Percentiles rank a stretch among this genome's conserved stretches.
These are phyloP conservation scores for Pelodytes ibericus DNA, from an alignment of 2,797 vertebrate genomes.

Conservation along the genomic window DNA sequence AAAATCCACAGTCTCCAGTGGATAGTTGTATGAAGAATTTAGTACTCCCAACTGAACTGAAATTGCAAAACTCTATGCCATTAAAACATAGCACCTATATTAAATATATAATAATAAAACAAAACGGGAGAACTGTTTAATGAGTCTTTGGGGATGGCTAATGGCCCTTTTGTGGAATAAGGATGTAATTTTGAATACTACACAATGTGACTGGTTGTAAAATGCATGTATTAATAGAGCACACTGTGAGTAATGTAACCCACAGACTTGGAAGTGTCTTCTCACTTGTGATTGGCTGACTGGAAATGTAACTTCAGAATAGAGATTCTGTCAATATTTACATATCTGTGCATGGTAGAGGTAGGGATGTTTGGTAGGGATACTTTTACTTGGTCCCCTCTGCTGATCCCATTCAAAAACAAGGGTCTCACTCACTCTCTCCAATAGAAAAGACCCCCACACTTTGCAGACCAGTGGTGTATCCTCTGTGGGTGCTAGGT, in stretches of 20 bases:
- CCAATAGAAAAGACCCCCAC: too few relatives aligned
- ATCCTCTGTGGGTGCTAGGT: too few relatives aligned
- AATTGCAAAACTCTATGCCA: background rate
- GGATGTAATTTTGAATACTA: background rate
- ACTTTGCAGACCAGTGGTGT: too few relatives aligned
- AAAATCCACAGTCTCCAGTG: background rate
- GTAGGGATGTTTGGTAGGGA: too few relatives aligned
- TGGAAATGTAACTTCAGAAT: background rate
- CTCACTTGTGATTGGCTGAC: background rate
- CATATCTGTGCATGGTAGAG: too few relatives aligned
- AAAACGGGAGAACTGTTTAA: background rate
- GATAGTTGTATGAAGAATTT: background rate
- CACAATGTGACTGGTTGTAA: background rate
- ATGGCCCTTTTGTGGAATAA: background rate
- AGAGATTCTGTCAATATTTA: too few relatives aligned
- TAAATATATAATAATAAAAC: background rate
- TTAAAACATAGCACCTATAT: background rate
- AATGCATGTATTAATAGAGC: background rate
- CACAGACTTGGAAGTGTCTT: background rate
- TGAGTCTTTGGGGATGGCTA: background rate
- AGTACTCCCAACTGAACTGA: background rate
- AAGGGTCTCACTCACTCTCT: too few relatives aligned
- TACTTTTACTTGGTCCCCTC: too few relatives aligned
- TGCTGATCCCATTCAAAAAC: too few relatives aligned
- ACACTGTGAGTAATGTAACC: background rate